These are phyloP conservation scores for Empidonax traillii DNA, from an alignment of 2,113 vertebrate genomes.

Conservation along the genomic window DNA sequence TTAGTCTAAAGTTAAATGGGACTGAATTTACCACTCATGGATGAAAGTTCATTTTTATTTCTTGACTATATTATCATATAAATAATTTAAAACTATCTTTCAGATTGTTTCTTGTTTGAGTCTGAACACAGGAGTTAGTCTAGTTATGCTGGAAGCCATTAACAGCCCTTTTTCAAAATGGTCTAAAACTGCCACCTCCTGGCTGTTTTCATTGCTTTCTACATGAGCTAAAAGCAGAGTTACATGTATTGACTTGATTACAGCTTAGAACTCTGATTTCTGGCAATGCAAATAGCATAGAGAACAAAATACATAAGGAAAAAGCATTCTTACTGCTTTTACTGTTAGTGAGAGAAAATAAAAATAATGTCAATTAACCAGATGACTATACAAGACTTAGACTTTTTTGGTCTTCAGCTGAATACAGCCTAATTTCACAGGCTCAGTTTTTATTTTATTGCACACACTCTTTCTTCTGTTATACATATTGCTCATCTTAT, in stretches of 20 bases:
- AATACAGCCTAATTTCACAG: not conserved
- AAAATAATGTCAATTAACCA: not conserved
- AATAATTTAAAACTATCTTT: constrained; percentile 64
- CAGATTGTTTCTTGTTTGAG: constrained; percentile 14
- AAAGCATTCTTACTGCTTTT: not conserved
- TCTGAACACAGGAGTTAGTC: not conserved
- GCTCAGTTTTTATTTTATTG: not conserved
- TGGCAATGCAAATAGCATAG: not conserved
- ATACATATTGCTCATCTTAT: not conserved
- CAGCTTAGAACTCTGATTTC: not conserved
- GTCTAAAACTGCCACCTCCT: constrained; percentile 79
- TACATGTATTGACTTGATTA: not conserved
- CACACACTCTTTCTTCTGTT: not conserved
- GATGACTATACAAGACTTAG: not conserved
- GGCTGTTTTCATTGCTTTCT: constrained; percentile 2
- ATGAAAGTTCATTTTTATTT: constrained; percentile 67
- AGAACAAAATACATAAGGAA: not conserved
- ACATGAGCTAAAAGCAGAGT: not conserved
- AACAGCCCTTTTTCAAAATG: constrained; percentile 5
- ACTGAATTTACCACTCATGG: constrained; percentile 58
- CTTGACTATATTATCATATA: constrained; percentile 57
- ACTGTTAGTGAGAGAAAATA: not conserved
- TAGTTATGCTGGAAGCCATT: not conserved
- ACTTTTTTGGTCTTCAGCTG: not conserved
- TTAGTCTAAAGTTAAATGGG: constrained; percentile 57